Evolutionary conservation across 1,140 invertebrate genomes (phyloP).

Genomic region (Trypoxylus dichotomus): DNA sequence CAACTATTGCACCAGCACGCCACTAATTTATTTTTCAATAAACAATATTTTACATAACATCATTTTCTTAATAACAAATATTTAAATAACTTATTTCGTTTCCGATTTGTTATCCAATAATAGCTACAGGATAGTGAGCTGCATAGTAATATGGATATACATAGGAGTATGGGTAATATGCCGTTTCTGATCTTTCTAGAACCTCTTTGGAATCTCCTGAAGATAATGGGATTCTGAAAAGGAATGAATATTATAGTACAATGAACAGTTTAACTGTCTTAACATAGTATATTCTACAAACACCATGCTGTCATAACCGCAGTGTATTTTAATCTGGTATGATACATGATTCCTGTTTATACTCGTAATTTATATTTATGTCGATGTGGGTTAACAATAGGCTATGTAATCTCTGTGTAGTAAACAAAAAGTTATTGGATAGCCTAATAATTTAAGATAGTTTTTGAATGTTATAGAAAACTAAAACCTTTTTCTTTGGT

Average conservation of each 20-base stretch:
- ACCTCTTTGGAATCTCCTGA: constrained; percentile 14
- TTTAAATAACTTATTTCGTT: neutral
- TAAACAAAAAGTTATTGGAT: too few species aligned
- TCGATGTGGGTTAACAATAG: too few species aligned
- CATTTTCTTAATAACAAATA: neutral
- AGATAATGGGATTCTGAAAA: neutral
- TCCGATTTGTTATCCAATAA: constrained; percentile 26
- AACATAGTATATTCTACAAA: neutral
- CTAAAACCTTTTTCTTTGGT: too few species aligned
- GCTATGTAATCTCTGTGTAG: too few species aligned
- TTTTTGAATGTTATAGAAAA: too few species aligned
- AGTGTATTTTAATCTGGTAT: too few species aligned
- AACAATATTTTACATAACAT: neutral
- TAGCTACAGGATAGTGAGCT: constrained; percentile 29
- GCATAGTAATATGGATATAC: constrained; percentile 30
- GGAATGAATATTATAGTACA: too few species aligned
- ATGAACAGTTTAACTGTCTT: too few species aligned
- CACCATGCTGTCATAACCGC: too few species aligned
- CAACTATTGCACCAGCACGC: constrained; percentile 53
- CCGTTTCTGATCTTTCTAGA: constrained; percentile 31
- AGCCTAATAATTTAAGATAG: too few species aligned
- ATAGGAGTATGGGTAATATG: constrained; percentile 32
- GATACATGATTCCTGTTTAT: too few species aligned
- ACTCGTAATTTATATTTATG: too few species aligned
- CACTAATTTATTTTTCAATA: constrained; percentile 37